phyloP scores from a whole-genome alignment of 37 sponge, comb jelly and placozoan genomes.

The Hexactinellida sp. region DNA sequence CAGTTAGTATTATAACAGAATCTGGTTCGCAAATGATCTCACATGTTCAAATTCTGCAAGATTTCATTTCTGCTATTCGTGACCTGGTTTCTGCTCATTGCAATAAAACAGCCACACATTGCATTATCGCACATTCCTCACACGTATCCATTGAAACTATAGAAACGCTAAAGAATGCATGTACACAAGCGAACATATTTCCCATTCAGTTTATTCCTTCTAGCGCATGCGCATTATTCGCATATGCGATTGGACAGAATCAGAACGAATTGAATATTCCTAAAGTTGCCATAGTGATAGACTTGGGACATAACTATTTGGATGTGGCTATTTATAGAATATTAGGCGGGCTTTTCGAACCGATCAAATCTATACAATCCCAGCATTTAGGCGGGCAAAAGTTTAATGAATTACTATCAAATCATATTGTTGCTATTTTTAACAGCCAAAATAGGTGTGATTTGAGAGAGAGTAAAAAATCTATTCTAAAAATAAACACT shows the following conservation, averaged over 20 bases:
- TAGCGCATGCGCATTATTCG: neutral
- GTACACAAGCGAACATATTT: neutral
- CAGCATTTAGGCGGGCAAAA: neutral
- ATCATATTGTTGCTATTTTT: neutral
- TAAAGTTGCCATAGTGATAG: neutral
- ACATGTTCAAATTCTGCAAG: neutral
- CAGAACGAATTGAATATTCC: neutral
- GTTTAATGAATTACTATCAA: neutral
- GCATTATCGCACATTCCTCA: slow-evolving; percentile 12
- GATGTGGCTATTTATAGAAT: neutral
- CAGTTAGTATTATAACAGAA: neutral
- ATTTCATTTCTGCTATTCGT: neutral
- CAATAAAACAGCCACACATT: neutral
- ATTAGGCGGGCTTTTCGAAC: neutral
- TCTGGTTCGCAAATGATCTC: neutral
- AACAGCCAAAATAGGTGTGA: neutral
- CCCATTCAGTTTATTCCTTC: neutral
- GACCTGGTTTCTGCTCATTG: neutral
- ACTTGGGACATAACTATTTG: neutral
- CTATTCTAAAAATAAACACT: neutral
- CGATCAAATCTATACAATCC: neutral
- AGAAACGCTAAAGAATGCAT: slow-evolving; percentile 7
- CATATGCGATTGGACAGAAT: neutral
- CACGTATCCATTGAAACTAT: neutral
- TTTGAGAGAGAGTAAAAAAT: neutral